These are phyloP conservation scores for Zaprionus lineosus DNA, from an alignment of 2,888 invertebrate species.

Conservation along the genomic window DNA sequence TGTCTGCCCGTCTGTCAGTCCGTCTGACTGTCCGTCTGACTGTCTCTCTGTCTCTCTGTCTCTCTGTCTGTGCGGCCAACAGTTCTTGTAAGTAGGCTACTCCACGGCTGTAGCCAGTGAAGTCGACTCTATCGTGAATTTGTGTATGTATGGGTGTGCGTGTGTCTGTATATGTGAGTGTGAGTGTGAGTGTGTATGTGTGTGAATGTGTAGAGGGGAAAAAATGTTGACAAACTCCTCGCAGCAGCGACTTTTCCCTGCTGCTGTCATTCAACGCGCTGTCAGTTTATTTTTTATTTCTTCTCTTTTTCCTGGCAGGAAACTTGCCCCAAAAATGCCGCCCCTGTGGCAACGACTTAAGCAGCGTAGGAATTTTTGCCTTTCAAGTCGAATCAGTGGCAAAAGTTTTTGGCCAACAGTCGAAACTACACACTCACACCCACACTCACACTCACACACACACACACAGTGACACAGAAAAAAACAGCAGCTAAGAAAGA, in stretches of 20 bases:
- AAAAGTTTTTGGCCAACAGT: constrained; percentile 68
- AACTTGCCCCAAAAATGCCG: constrained; percentile 35
- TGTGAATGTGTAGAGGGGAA: no score
- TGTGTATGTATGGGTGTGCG: constrained; percentile 8
- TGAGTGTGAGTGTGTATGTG: constrained; percentile 2
- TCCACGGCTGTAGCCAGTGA: no score
- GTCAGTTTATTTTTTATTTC: constrained; percentile 58
- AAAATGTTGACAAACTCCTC: constrained; percentile 71
- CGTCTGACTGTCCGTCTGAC: no score
- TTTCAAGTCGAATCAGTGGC: constrained; percentile 57
- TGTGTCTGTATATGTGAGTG: constrained; percentile 2
- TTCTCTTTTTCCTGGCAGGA: constrained; percentile 23
- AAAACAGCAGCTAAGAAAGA: background rate
- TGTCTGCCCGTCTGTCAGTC: no score
- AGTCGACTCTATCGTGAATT: no score
- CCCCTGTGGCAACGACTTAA: constrained; percentile 37
- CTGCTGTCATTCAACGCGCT: constrained; percentile 73
- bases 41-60: no score
- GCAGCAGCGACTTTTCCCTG: constrained; percentile 49
- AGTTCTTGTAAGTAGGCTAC: constrained; percentile 64
- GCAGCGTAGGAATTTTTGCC: constrained; percentile 61
- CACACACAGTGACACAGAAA: constrained; percentile 10
- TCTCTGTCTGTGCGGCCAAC: no score
- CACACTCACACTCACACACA: constrained; percentile 43
- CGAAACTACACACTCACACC: constrained; percentile 42